Base-by-base conservation (phyloP, 2,797 vertebrate genomes). In the Ceryle rudis region DNA sequence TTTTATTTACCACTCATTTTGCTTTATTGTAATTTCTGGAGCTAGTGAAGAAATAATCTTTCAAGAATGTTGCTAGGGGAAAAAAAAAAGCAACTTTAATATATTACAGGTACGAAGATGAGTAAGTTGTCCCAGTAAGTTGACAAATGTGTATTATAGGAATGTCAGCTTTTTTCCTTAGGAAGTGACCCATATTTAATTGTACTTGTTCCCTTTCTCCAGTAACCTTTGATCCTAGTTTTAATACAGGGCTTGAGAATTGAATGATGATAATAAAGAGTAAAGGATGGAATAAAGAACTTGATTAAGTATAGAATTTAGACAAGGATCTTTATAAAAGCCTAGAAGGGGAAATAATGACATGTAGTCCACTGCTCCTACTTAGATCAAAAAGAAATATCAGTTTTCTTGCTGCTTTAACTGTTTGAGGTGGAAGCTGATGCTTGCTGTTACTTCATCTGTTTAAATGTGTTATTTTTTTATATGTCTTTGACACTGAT, bases 101-200 rank as follows among this genome's bases (percentile, higher is more conserved):
- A 6, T 29, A n/a, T 25, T 33, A 4, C 3, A 74, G 44, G 57
- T 74, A 74, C 60, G 57, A 85, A 14, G 21, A 65, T 81, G 22
- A 87, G n/a, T 44, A 70, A 62, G 65, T 84, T 91, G 55, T 52
- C 60, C 10, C 10, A 44, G 39, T 74, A 49, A 82, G 41, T 61
- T 73, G 83, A 89, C 57, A 61, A 80, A 74, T 92, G 81, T 64
- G 12, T 91, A 31, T 66, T 90, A 33, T 7, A 64, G n/a, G 19
- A 37, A 51, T 52, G 86, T 81, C 78, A 79, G 62, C 10, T 71
- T 92, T 71, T 60, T 93, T 81, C 70, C 81, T 57, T 62, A 51
- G 79, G 26, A 82, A 94, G 35, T n/a, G 51, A 93, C 29, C 64
- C 55, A 70, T 42, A 89, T 95, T 94, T 90, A 88, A 77, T 90